Percentiles rank a stretch among this genome's conserved stretches.
phyloP scores from a whole-genome alignment of 2,797 vertebrate genomes.

The Bradypodion ventrale region DNA sequence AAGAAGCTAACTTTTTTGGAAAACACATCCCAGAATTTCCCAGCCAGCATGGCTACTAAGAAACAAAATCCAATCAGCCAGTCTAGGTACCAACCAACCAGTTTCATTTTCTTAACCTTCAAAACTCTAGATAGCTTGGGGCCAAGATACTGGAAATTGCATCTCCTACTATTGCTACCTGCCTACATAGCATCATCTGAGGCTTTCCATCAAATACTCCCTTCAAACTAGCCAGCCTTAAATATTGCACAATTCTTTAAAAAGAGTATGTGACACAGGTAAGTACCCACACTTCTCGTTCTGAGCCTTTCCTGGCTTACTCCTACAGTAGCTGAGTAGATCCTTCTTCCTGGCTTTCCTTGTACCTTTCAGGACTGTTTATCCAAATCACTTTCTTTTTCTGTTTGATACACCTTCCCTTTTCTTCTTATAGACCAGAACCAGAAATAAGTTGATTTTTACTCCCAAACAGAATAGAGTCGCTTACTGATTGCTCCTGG shows the following conservation, averaged over 20 bases:
- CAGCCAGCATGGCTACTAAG: background rate
- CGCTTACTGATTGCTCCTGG: background rate
- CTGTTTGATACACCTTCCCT: background rate
- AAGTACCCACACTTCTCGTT: background rate
- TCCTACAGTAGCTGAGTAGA: background rate
- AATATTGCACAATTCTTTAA: background rate
- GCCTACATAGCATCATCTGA: background rate
- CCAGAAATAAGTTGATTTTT: background rate
- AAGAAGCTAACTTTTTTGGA: no score
- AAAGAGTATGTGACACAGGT: background rate
- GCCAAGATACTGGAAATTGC: no score
- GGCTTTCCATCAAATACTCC: background rate
- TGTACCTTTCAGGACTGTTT: no score
- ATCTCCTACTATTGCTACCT: background rate
- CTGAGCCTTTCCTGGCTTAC: background rate
- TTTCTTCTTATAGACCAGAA: background rate
- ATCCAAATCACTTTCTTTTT: background rate
- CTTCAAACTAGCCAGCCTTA: no score
- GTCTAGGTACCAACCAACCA: no score
- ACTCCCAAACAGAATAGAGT: background rate
- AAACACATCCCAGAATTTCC: background rate
- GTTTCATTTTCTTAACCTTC: no score
- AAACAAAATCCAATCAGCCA: background rate
- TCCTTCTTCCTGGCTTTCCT: background rate
- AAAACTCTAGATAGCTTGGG: no score